These are phyloP conservation scores for Bombus impatiens DNA, from an alignment of 1,140 invertebrate genomes.

Conservation along the genomic window DNA sequence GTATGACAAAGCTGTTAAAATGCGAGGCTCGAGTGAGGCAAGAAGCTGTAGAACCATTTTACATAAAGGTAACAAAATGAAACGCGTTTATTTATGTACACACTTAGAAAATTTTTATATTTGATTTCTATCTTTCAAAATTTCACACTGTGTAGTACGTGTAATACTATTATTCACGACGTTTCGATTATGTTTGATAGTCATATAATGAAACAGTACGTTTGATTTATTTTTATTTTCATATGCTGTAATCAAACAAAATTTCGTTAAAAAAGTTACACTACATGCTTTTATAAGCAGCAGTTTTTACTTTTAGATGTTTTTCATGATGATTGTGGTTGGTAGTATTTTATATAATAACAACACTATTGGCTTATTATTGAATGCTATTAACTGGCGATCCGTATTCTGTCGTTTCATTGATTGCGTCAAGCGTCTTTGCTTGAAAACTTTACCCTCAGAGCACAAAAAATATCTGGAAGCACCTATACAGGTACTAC, in stretches of 20 bases:
- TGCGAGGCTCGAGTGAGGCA: conserved; percentile 85
- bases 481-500: conserved; percentile 76
- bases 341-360: conserved; percentile 79
- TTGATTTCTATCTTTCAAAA: conserved; percentile 22
- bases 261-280: background rate
- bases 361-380: conserved; percentile 74
- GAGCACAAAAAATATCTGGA: conserved; percentile 72
- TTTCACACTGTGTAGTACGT: background rate
- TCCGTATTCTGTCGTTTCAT: conserved; percentile 70
- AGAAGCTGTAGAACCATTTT: conserved; percentile 85
- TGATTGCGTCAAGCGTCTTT: conserved; percentile 65
- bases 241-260: conserved; percentile 6
- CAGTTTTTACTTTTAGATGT: conserved; percentile 77
- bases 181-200: background rate
- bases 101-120: background rate
- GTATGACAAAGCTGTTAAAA: conserved; percentile 85
- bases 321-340: conserved; percentile 77
- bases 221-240: background rate
- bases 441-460: conserved; percentile 65
- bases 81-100: background rate
- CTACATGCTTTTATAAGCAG: conserved; percentile 41
- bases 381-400: conserved; percentile 71
- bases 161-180: background rate
- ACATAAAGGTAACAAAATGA: conserved; percentile 85
- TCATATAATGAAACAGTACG: background rate